Conservation (phyloP, 2,888 invertebrate genomes). For the Tillus elongatus region DNA sequence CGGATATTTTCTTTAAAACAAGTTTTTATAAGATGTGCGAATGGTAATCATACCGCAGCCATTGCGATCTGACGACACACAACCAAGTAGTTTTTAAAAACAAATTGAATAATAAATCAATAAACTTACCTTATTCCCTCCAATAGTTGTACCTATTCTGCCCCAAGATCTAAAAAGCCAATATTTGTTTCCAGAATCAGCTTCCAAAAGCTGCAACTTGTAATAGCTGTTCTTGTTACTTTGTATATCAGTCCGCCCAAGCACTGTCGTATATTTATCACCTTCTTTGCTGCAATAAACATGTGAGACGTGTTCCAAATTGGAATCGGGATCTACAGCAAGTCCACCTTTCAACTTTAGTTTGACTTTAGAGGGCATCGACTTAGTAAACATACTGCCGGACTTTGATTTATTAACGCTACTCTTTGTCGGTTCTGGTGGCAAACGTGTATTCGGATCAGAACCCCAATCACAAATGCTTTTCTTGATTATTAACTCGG, state of each 20-base stretch:
- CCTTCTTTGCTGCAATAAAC: conserved; percentile 51
- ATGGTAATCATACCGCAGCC: too few species aligned
- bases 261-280: conserved; percentile 65
- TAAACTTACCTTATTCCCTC: conserved; percentile 60
- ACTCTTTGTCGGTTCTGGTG: conserved; percentile 27
- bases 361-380: conserved; percentile 52
- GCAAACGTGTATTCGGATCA: conserved; percentile 44
- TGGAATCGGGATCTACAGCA: conserved; percentile 89
- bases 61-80: too few species aligned
- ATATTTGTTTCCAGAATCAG: conserved; percentile 55
- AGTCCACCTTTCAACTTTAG: conserved; percentile 69
- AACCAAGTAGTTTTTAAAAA: too few species aligned
- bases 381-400: conserved; percentile 41
- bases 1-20: too few species aligned
- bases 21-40: too few species aligned
- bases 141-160: conserved; percentile 89
- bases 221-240: conserved; percentile 88
- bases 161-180: conserved; percentile 76
- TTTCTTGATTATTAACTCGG: conserved; percentile 59
- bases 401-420: conserved; percentile 28
- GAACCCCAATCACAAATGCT: conserved; percentile 78
- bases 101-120: too few species aligned
- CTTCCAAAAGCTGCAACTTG: conserved; percentile 81
- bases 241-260: conserved; percentile 79
- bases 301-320: conserved; percentile 67